Percentiles rank a stretch among this genome's conserved stretches.
Evolutionary conservation across 2,113 vertebrate species (phyloP).

Genomic region (Tetrao urogallus): DNA sequence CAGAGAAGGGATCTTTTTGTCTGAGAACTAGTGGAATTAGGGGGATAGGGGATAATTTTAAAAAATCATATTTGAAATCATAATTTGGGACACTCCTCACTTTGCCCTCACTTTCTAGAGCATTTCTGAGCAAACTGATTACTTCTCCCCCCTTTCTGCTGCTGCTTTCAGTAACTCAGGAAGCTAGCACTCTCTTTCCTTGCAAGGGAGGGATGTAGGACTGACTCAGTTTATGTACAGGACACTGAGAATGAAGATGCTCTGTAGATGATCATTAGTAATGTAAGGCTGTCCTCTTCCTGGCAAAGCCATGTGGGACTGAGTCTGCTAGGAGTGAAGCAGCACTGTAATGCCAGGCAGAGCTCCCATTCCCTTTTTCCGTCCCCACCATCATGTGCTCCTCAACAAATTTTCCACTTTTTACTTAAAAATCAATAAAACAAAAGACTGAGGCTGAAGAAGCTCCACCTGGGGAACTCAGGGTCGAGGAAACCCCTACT

Average conservation of each 20-base stretch:
- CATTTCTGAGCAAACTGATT: background rate
- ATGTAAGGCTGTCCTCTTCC: background rate
- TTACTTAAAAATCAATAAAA: conserved; percentile 39
- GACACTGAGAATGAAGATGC: background rate
- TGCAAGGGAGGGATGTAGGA: background rate
- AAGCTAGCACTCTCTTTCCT: background rate
- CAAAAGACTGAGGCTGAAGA: conserved; percentile 80
- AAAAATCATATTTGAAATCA: background rate
- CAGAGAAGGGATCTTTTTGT: background rate
- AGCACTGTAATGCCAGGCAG: background rate
- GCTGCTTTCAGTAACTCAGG: background rate
- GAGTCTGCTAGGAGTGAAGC: background rate
- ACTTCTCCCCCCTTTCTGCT: background rate
- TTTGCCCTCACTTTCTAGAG: background rate
- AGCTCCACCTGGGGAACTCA: conserved; percentile 64
- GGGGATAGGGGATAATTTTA: background rate
- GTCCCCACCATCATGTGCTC: background rate
- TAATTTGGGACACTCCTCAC: background rate
- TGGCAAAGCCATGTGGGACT: background rate
- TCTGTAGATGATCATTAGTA: background rate
- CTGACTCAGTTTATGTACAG: background rate
- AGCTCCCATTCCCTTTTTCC: background rate
- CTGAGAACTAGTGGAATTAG: background rate
- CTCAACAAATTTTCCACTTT: conserved; percentile 59
- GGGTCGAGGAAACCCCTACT: conserved; percentile 67